Conservation (phyloP, 2,888 invertebrate species). For the Acanthococcus lagerstroemiae region DNA sequence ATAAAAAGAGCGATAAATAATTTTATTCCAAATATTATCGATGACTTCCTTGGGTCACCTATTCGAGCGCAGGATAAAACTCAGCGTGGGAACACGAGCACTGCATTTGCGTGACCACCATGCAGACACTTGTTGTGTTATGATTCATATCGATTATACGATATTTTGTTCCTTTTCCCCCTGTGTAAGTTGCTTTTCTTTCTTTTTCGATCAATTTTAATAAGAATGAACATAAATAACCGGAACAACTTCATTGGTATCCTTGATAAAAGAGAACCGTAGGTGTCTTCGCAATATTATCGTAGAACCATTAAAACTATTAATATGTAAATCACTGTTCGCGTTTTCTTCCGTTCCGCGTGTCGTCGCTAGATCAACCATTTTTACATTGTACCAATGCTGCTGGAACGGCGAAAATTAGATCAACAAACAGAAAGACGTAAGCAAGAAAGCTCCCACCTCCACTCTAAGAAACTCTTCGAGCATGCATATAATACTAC, state of each 20-base stretch:
- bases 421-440: too few species aligned
- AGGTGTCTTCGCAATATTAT: constrained; percentile 16
- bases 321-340: too few species aligned
- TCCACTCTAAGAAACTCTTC: too few species aligned
- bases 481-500: too few species aligned
- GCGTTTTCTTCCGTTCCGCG: too few species aligned
- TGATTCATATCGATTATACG: constrained; percentile 14
- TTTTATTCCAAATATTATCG: constrained; percentile 21
- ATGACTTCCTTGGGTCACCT: constrained; percentile 14
- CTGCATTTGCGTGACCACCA: constrained; percentile 21
- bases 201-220: constrained; percentile 1
- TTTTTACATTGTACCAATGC: too few species aligned
- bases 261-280: not conserved
- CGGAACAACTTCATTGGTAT: constrained; percentile 12
- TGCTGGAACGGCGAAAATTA: too few species aligned
- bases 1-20: constrained; percentile 17
- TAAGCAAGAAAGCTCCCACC: too few species aligned
- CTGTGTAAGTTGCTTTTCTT: too few species aligned
- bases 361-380: too few species aligned
- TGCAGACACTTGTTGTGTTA: constrained; percentile 22
- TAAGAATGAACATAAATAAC: constrained; percentile 16
- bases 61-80: constrained; percentile 11
- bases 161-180: constrained; percentile 17
- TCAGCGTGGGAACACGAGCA: constrained; percentile 22
- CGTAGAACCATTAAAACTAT: too few species aligned